Percentiles rank a stretch among this genome's conserved stretches.
Evolutionary conservation across 2,888 invertebrate species (phyloP).

Genomic region (Erebia ligea): DNA sequence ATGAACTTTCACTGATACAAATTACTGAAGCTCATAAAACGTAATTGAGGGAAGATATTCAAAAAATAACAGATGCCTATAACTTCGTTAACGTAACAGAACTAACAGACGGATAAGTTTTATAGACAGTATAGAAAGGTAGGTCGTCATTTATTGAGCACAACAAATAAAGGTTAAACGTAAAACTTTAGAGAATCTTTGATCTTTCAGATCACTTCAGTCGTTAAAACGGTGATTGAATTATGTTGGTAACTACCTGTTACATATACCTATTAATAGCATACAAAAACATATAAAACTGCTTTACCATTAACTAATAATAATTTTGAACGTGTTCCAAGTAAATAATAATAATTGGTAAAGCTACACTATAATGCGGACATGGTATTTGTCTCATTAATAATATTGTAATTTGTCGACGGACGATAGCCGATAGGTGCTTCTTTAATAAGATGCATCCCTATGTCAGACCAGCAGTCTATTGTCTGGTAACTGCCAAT

Average conservation of each 20-base stretch:
- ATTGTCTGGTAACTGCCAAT: slow-evolving; percentile 10
- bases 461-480: not conserved
- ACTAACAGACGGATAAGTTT: not conserved
- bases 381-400: slow-evolving; percentile 55
- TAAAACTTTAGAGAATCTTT: slow-evolving; percentile 7
- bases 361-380: slow-evolving; percentile 67
- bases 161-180: slow-evolving; percentile 8
- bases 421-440: slow-evolving; percentile 10
- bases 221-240: slow-evolving; percentile 17
- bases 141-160: slow-evolving; percentile 7
- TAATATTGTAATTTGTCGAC: slow-evolving; percentile 44
- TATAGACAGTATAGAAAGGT: slow-evolving; percentile 7
- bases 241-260: slow-evolving; percentile 9
- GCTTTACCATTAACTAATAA: slow-evolving; percentile 59
- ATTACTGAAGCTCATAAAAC: too few species aligned
- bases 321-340: slow-evolving; percentile 74
- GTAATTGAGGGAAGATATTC: not conserved
- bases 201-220: slow-evolving; percentile 13
- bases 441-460: not conserved
- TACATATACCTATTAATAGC: slow-evolving; percentile 16
- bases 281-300: slow-evolving; percentile 8
- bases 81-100: slow-evolving; percentile 4
- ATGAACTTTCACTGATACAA: too few species aligned
- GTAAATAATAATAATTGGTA: slow-evolving; percentile 63
- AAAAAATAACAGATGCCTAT: not conserved